A percentile compares a stretch with the other conserved stretches of the same genome.
phyloP scores from a whole-genome alignment of 2,888 invertebrate genomes.

The Catotricha subobsoleta region DNA sequence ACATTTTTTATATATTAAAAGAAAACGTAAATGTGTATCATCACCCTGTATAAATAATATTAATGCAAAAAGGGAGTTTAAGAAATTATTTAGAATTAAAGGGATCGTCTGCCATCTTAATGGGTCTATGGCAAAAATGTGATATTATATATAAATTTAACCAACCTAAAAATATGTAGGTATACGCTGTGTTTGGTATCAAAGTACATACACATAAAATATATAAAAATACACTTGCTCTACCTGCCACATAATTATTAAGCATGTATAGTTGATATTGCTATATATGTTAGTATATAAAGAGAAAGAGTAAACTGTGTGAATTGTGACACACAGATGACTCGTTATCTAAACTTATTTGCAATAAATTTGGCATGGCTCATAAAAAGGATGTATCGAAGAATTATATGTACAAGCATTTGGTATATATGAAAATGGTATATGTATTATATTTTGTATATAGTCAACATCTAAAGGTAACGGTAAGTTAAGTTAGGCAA shows the following conservation, averaged over 20 bases:
- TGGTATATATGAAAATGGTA: too few species aligned
- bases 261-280: background rate
- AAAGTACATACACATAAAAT: too few species aligned
- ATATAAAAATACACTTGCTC: too few species aligned
- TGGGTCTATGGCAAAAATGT: background rate
- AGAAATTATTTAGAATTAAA: constrained; percentile 4
- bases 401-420: constrained; percentile 6
- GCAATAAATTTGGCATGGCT: constrained; percentile 19
- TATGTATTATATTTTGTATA: too few species aligned
- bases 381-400: constrained; percentile 17
- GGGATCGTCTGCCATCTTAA: background rate
- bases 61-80: background rate
- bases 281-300: background rate
- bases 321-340: constrained; percentile 18
- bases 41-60: background rate
- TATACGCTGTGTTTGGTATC: too few species aligned
- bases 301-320: constrained; percentile 9
- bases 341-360: constrained; percentile 20
- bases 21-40: too few species aligned
- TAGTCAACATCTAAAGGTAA: too few species aligned
- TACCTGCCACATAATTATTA: background rate
- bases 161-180: too few species aligned
- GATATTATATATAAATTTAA: too few species aligned
- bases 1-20: too few species aligned
- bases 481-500: too few species aligned